A percentile compares a stretch with the other conserved stretches of the same genome.
These are phyloP conservation scores for Sebastes cheni DNA, from an alignment of 2,797 vertebrate species.

Conservation along the genomic window DNA sequence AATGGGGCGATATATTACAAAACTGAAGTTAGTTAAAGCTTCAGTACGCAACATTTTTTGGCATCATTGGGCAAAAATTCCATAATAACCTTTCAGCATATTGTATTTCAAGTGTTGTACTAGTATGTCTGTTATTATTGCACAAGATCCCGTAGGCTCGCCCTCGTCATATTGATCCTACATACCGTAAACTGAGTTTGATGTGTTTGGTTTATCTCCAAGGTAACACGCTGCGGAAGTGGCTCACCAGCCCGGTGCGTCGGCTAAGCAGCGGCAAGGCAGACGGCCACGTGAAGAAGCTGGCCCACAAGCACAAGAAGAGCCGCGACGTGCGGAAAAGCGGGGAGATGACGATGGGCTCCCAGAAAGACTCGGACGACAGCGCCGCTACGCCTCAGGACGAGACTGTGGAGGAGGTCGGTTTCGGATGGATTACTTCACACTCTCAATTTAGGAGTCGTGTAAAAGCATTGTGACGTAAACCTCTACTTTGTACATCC, in stretches of 20 bases:
- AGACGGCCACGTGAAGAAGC: constrained; percentile 96
- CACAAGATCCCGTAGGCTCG: no score
- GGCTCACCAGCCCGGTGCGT: constrained; percentile 97
- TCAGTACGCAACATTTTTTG: no score
- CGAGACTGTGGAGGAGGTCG: constrained; percentile 95
- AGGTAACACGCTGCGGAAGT: constrained; percentile 96
- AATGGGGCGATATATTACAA: no score
- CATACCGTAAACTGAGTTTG: background rate
- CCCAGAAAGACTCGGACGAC: constrained; percentile 97
- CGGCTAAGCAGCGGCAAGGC: constrained; percentile 98
- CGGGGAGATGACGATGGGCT: constrained; percentile 85
- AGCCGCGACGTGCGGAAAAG: constrained; percentile 95
- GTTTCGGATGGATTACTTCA: background rate
- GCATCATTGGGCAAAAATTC: no score
- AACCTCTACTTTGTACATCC: background rate
- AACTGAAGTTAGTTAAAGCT: no score
- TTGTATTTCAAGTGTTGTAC: no score
- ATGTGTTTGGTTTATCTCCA: background rate
- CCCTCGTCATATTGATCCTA: background rate
- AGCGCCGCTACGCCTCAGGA: constrained; percentile 97
- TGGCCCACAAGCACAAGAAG: constrained; percentile 98
- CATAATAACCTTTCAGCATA: no score
- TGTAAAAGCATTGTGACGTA: background rate
- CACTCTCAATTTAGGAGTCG: background rate
- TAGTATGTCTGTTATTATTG: no score